Evolutionary conservation across 2,797 vertebrate species (phyloP).

Genomic region (Semotilus atromaculatus): DNA sequence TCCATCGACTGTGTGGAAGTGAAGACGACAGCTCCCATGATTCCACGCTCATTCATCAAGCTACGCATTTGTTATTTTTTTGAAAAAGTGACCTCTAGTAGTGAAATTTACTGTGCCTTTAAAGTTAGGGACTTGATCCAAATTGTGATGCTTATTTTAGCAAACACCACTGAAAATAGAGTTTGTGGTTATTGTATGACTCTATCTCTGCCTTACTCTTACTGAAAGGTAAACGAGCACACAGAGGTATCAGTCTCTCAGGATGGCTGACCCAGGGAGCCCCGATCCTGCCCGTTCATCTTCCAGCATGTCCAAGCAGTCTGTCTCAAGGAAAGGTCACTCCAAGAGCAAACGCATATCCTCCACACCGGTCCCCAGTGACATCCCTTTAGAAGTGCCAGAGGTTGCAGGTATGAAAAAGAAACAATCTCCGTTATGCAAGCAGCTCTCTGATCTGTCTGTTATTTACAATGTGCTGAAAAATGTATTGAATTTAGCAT

Average conservation of each 20-base stretch:
- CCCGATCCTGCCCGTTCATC: slow-evolving; percentile 43
- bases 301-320: slow-evolving; percentile 57
- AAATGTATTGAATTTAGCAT: not conserved
- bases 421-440: not conserved
- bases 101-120: too few species aligned
- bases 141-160: slow-evolving; percentile 8
- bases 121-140: not conserved
- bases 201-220: slow-evolving; percentile 11
- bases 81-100: not conserved
- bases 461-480: not conserved
- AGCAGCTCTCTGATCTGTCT: slow-evolving; percentile 24
- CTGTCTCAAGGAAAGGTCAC: slow-evolving; percentile 41
- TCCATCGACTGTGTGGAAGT: too few species aligned
- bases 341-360: slow-evolving; percentile 38
- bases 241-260: not conserved
- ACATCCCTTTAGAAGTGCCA: not conserved
- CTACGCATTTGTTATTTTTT: too few species aligned
- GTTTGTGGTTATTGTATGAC: not conserved
- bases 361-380: slow-evolving; percentile 17
- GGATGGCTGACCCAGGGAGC: slow-evolving; percentile 54
- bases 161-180: not conserved
- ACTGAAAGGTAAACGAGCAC: not conserved
- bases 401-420: slow-evolving; percentile 57
- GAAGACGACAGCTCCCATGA: not conserved
- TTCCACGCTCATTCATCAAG: not conserved